A percentile compares a stretch with the other conserved stretches of the same genome.
These are phyloP conservation scores for Rhamnusium bicolor DNA, from an alignment of 2,888 invertebrate species.

Conservation along the genomic window DNA sequence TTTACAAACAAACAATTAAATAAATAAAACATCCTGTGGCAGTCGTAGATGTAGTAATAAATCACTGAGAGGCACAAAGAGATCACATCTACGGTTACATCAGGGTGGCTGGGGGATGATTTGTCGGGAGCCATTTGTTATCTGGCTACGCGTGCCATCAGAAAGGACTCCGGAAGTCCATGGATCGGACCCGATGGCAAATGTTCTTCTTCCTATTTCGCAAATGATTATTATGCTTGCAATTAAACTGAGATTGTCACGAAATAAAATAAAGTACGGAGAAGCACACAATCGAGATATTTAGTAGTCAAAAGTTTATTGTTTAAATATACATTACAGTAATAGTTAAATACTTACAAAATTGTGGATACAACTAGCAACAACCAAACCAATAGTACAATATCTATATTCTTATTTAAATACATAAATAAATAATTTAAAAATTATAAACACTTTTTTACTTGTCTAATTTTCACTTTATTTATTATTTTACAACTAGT, in stretches of 20 bases:
- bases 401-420: no score
- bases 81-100: slow-evolving; percentile 42
- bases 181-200: slow-evolving; percentile 31
- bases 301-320: no score
- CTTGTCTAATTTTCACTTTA: no score
- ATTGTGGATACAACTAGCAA: no score
- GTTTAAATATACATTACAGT: no score
- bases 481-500: no score
- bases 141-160: slow-evolving; percentile 63
- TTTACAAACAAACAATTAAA: slow-evolving; percentile 66
- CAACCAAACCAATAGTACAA: no score
- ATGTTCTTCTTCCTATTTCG: slow-evolving; percentile 37
- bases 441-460: no score
- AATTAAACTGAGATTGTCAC: slow-evolving; percentile 29
- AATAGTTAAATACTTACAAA: no score
- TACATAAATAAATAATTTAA: no score
- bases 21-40: slow-evolving; percentile 68
- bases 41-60: slow-evolving; percentile 53
- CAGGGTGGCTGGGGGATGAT: slow-evolving; percentile 61
- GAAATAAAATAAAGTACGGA: background rate
- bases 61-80: slow-evolving; percentile 55
- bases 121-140: slow-evolving; percentile 68
- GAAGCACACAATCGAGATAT: background rate
- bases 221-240: slow-evolving; percentile 27
- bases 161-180: slow-evolving; percentile 56